Evolutionary conservation across 2,797 vertebrate genomes (phyloP), one percentile per base, ranked within the genome.

Genomic region (Gastrophryne carolinensis): DNA sequence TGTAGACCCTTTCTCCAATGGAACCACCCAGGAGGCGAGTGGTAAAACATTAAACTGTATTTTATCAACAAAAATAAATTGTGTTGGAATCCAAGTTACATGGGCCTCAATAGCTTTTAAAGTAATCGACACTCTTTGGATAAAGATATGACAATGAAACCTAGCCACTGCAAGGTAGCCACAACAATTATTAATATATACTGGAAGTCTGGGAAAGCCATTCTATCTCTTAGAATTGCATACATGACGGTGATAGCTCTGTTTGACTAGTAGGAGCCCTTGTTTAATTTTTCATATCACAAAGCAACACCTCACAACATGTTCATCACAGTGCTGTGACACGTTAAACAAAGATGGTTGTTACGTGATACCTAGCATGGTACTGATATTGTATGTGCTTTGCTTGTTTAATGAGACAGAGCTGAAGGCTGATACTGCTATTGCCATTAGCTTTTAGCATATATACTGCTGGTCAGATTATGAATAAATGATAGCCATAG

Each of bases 251-350:
- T 24, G 68, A 71, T 71, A 71, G 19, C 50, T 60, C 1, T 71
- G 39, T 71, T 61, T 71, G 54, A 47, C 68, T 49, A 26, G 54
- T 71, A 71, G 68, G 56, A 60, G 68, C 68, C 50, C 29, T n/a
- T 60, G 54, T 71, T 58, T 60, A 71, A 71, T 71, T 60, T 71
- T 49, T 12, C 21, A 34, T 71, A 60, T 71, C 56, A 24, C 19
- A 60, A 7, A 21, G 54, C 39, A 71, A 71, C 68, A 60, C 68
- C 68, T 58, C 21, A 24, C 53, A 17, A 49, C 39, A 26, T 13
- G 24, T 50, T 34, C 19, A 26, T 49, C 39, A 71, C 41, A 58
- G 21, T 24, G 27, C 68, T 50, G n/a, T 62, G 53, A 58, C 39
- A 47, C 39, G n/a, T 60, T 50, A 49, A 7, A 68, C 50, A 68